Base-by-base conservation (phyloP, 2,113 vertebrate species). In the Sinocyclocheilus grahami region DNA sequence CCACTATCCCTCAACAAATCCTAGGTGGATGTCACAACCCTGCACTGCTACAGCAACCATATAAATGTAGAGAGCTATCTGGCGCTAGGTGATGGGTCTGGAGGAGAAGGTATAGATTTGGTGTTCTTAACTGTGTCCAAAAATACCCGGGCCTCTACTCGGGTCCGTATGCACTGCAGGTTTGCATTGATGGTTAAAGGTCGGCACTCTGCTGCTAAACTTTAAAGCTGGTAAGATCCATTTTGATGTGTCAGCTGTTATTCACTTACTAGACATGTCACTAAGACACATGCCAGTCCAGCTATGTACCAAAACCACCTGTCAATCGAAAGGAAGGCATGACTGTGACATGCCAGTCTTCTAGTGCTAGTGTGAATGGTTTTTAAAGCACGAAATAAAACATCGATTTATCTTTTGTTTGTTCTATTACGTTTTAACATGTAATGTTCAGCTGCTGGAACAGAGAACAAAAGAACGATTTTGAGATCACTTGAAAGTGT, bases 61-160 rank as follows among this genome's bases (percentile, higher is more conserved):
- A 91, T 93, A 91, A 93, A 90, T 58, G 82, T 88, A 88, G 86
- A 87, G 60, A 83, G 58, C 27, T 78, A 75, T 51, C 42, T 55
- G n/a, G 82, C 88, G 86, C 91, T 92, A 90, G 89, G 37, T 88
- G 87, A 89, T 90, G 89, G 90, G 48, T 87, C 90, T 20, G 48
- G 80, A 84, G 46, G 85, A 30, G 58, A 77, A 22, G 85, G 82
- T 91, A 88, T 89, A 89, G 79, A 89, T 91, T 88, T 88, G 87
- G 92, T 91, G 92, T 93, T 91, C 90, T 93, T 91, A 39, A 82
- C 88, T 88, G 86, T 87, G 86, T 85, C 86, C 85, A 85, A 88
- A 86, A 84, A 18, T 58, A 74, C 85, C 88, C 62, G 62, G 48
- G n/a, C 12, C 58, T 86, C 76, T 65, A n/a, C 75, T 22, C 22